Evolutionary conservation across 2,797 vertebrate genomes (phyloP).

Genomic region (Lithobates sylvaticus): DNA sequence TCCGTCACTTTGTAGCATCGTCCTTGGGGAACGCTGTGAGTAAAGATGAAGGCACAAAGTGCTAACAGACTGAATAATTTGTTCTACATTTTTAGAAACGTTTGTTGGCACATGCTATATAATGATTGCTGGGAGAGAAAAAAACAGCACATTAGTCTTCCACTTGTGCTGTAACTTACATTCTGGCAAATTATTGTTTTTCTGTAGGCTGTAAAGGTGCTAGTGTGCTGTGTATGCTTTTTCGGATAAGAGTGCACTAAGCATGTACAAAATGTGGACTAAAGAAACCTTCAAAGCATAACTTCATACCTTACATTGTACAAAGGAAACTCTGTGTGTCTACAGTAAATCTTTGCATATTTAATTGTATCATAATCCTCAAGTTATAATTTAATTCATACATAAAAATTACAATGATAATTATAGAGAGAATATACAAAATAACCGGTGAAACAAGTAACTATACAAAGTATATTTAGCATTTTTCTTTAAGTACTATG

Average conservation of each 20-base stretch:
- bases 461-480: too few relatives aligned
- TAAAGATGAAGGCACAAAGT: slow-evolving; percentile 55
- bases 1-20: slow-evolving; percentile 49
- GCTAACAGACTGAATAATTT: slow-evolving; percentile 52
- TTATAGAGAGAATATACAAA: too few relatives aligned
- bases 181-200: slow-evolving; percentile 25
- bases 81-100: slow-evolving; percentile 47
- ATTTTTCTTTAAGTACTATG: too few relatives aligned
- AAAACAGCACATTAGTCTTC: slow-evolving; percentile 18
- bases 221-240: neutral
- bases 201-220: slow-evolving; percentile 8
- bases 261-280: neutral
- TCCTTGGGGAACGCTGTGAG: slow-evolving; percentile 54
- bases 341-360: slow-evolving; percentile 3
- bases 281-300: slow-evolving; percentile 14
- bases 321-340: neutral
- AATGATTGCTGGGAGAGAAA: slow-evolving; percentile 28
- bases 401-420: neutral
- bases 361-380: neutral
- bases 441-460: too few relatives aligned
- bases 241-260: neutral
- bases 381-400: neutral
- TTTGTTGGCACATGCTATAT: slow-evolving; percentile 35
- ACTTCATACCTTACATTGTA: slow-evolving; percentile 2
- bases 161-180: slow-evolving; percentile 24